A percentile compares a stretch with the other conserved stretches of the same genome.
Evolutionary conservation across 2,888 invertebrate species (phyloP).

Genomic region (Elgonia sp.): DNA sequence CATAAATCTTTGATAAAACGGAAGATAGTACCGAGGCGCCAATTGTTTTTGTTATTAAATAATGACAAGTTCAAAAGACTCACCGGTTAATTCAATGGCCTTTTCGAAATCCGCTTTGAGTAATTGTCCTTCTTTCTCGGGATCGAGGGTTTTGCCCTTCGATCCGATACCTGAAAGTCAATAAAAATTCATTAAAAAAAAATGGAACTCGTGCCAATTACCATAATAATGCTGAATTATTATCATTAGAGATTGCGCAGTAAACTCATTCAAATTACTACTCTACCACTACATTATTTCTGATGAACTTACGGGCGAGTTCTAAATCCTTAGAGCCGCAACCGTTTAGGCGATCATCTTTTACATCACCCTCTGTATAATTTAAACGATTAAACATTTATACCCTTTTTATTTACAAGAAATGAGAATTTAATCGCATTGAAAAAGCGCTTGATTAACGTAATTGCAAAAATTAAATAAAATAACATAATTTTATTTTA

Average conservation of each 20-base stretch:
- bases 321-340: slow-evolving; percentile 92
- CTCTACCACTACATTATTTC: slow-evolving; percentile 12
- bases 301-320: slow-evolving; percentile 87
- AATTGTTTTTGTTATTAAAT: no score
- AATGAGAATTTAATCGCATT: neutral
- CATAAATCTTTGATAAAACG: slow-evolving; percentile 17
- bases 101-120: slow-evolving; percentile 95
- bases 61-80: slow-evolving; percentile 71
- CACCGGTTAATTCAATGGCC: slow-evolving; percentile 94
- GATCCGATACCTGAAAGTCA: slow-evolving; percentile 87
- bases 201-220: neutral
- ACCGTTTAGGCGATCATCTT: slow-evolving; percentile 94
- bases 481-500: slow-evolving; percentile 1
- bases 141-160: slow-evolving; percentile 89
- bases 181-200: slow-evolving; percentile 30
- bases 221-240: slow-evolving; percentile 9
- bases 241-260: slow-evolving; percentile 4
- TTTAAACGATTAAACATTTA: neutral
- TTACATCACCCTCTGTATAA: slow-evolving; percentile 94
- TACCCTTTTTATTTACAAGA: neutral
- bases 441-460: neutral
- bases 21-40: no score
- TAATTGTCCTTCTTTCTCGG: slow-evolving; percentile 89
- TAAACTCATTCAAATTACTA: slow-evolving; percentile 19
- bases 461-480: neutral